These are phyloP conservation scores for Amphimallon solstitiale DNA, from an alignment of 2,888 invertebrate genomes.

Conservation along the genomic window DNA sequence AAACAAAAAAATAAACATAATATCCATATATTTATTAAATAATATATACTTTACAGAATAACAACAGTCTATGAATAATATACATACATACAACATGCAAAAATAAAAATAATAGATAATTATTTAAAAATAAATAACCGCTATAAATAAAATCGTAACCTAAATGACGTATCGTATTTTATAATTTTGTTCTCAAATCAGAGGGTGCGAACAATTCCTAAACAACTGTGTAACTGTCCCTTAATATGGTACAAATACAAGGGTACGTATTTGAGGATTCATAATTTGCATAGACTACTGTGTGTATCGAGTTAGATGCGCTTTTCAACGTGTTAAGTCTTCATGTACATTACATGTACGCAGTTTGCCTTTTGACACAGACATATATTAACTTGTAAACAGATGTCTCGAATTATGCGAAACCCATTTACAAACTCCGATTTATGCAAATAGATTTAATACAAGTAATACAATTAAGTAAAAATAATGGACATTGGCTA, in stretches of 20 bases:
- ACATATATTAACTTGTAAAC: slow-evolving; percentile 49
- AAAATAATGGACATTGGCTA: slow-evolving; percentile 12
- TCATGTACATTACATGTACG: slow-evolving; percentile 13
- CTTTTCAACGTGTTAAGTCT: slow-evolving; percentile 46
- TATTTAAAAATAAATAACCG: too few species aligned
- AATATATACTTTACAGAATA: too few species aligned
- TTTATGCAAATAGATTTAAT: slow-evolving; percentile 38
- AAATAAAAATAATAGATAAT: too few species aligned
- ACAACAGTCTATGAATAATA: too few species aligned
- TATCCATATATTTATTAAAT: too few species aligned
- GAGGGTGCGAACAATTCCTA: slow-evolving; percentile 15
- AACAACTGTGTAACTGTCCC: slow-evolving; percentile 45
- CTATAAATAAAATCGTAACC: too few species aligned
- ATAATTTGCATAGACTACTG: slow-evolving; percentile 48
- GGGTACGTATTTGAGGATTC: slow-evolving; percentile 18
- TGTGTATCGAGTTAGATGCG: slow-evolving; percentile 47
- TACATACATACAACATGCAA: too few species aligned
- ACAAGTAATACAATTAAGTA: slow-evolving; percentile 1
- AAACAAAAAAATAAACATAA: slow-evolving; percentile 26
- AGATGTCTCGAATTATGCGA: slow-evolving; percentile 48
- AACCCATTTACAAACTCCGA: slow-evolving; percentile 43
- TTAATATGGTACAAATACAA: slow-evolving; percentile 24
- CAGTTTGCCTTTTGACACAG: slow-evolving; percentile 32
- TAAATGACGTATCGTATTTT: slow-evolving; percentile 10
- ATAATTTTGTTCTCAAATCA: slow-evolving; percentile 5